Evolutionary conservation across 2,113 vertebrate species (phyloP), one percentile per base, ranked within the genome.

Genomic region (Aegithalos caudatus): DNA sequence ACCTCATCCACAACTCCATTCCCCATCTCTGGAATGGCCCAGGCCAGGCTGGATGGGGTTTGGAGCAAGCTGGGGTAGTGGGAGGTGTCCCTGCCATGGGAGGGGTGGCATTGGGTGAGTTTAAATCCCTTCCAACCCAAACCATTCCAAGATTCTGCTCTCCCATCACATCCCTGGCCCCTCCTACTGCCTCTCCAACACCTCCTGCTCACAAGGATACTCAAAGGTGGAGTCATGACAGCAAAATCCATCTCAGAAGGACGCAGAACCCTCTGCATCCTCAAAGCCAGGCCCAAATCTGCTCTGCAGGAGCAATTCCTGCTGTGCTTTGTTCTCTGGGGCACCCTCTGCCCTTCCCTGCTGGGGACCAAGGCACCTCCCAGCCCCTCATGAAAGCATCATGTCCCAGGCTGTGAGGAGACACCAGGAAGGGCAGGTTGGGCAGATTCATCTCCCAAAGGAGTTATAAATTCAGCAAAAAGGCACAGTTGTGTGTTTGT

Each of bases 241-340:
- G 7, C 33, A 9, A 1, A 7, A 45, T 5, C 31, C 2, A 0
- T 28, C 69, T 33, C 56, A 42, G 53, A 27, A 35, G 45, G 28
- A 29, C 50, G 9, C 7, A 1, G 24, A 48, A 47, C 8, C n/a
- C 35, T 37, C 28, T 10, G 48, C 8, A 5, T 7, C 25, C 64
- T 42, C 70, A 10, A 20, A 73, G 18, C 5, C 1, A 23, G 22
- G 8, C 51, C 60, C 21, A 22, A 37, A n/a, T 4, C 54, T 7
- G 29, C 27, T 40, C 64, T 31, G 29, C 29, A 4, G 37, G 4
- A 13, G 0, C 0, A 0, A 0, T 35, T 45, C 23, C 20, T 22
- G 33, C 53, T 33, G 4, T 33, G 56, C 9, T 57, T 24, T 57
- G 22, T n/a, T 25, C 17, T 14, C 28, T 24, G 19, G 37, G 60